These are phyloP conservation scores for Sclerodermus sp. DNA, from an alignment of 2,888 invertebrate genomes.

Conservation along the genomic window DNA sequence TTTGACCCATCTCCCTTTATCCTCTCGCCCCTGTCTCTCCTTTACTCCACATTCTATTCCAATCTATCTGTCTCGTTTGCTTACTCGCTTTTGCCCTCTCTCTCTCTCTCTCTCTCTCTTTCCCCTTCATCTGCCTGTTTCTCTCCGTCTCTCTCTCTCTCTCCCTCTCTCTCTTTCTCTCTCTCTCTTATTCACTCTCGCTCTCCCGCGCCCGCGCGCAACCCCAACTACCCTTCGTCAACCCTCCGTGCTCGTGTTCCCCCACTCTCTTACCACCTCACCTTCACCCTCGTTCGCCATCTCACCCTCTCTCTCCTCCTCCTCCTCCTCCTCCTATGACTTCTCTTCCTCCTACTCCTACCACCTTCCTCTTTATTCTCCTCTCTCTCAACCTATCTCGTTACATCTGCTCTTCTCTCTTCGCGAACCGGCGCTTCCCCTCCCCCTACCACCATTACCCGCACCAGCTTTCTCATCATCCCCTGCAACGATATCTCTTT, in stretches of 20 bases:
- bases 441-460: slow-evolving; percentile 5
- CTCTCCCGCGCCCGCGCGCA: background rate
- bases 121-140: background rate
- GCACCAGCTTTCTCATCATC: background rate
- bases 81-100: slow-evolving; percentile 25
- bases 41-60: slow-evolving; percentile 28
- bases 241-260: background rate
- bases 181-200: slow-evolving; percentile 1
- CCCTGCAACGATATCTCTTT: background rate
- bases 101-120: slow-evolving; percentile 21
- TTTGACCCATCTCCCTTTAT: slow-evolving; percentile 19
- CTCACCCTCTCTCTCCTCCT: slow-evolving; percentile 19
- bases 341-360: slow-evolving; percentile 1
- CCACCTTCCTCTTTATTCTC: slow-evolving; percentile 6
- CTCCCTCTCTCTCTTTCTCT: slow-evolving; percentile 13
- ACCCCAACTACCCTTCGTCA: too few species aligned
- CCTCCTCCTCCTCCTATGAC: slow-evolving; percentile 13
- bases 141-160: slow-evolving; percentile 11
- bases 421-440: too few species aligned
- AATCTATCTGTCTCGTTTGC: slow-evolving; percentile 32
- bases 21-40: too few species aligned
- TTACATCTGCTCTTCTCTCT: background rate
- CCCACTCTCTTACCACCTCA: background rate
- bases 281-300: background rate
- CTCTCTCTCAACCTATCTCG: slow-evolving; percentile 10